Evolutionary conservation across 2,888 invertebrate genomes (phyloP), one percentile per base, ranked within the genome.

Genomic region (Eupelmus urozonus): DNA sequence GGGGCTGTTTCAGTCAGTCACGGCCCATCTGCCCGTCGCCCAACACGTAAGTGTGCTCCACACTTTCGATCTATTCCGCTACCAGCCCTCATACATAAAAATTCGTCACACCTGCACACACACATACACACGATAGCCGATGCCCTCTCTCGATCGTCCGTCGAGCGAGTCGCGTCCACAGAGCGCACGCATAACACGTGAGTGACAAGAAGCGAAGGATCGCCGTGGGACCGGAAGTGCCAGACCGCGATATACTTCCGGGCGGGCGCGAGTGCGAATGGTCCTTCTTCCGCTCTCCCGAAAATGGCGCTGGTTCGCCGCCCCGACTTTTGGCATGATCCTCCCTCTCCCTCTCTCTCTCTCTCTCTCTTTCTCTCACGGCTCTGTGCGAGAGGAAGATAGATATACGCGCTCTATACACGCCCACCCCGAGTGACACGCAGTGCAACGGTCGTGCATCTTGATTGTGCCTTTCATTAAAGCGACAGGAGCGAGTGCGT

Each of bases 1-100:
- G 45, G 87, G 89, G 89, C n/a, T n/a, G n/a, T n/a, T n/a, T n/a
- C n/a, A 85, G 88, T 87, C 87, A 89, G 89, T 89, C 89, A 88
- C 88, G 88, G 88, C 87, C 88, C 85, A 88, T 86, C 89, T 85
- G 88, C 87, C 87, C 86, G 87, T 83, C 87, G 87, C 84, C 85
- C 85, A 88, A 83, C 88, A 89, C 88, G 89, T 89, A 89, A 89
- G 89, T 89, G 83, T 66, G 25, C 57, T 60, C 63, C 40, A 18
- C 66, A 66, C 27, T 49, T 27, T 53, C 20, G 20, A 16, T 29
- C 63, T 34, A 3, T 23, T 25, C 20, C 40, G 7, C 34, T 49
- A 13, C 20, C 55, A 1, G 34, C 18, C 60, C 25, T 9, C 34
- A 1, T 29, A 29, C 20, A n/a, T n/a, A 34, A 13, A 20, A 23